Evolutionary conservation across 2,113 vertebrate species (phyloP), one percentile per base, ranked within the genome.

Genomic region (Pavo muticus): DNA sequence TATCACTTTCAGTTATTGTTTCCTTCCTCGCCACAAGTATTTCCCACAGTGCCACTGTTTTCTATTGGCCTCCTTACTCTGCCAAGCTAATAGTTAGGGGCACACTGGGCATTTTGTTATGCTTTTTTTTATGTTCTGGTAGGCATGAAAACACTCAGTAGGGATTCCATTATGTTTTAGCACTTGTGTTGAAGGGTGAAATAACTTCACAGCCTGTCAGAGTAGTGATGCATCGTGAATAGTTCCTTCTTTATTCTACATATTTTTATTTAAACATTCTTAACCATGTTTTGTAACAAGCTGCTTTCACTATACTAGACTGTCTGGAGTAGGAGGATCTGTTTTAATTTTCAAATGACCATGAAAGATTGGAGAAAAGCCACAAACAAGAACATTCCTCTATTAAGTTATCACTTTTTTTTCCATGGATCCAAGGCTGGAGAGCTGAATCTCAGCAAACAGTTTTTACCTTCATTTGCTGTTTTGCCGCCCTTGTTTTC

Each of bases 1-100:
- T 96, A 93, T 95, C 83, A 88, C 96, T 95, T 93, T 91, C 42
- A 7, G 16, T 95, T 94, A 91, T 91, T 95, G 90, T 95, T 84
- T 76, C 65, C 48, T 88, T 84, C 73, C 86, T 81, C 3, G 0
- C 94, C 85, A 72, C 70, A 91, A 88, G 84, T 42, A 82, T 92
- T 88, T 92, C 71, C 73, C 87, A 95, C 90, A 85, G 84, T 78
- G 83, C 80, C 78, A 75, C 95, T 79, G 45, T 84, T 93, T 84
- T 72, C 89, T 72, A 87, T 81, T 74, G 88, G 83, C 85, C 93
- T 88, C 76, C 65, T 96, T 92, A 44, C 67, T 94, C 92, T 77
- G 90, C 90, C 79, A 71, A 76, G 87, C 92, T 86, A 75, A 91
- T 79, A 84, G 94, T 84, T 76, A 70, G 91, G 87, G 91, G 74